Percentiles rank a stretch among this genome's conserved stretches.
phyloP scores from a whole-genome alignment of 37 sponge, comb jelly and placozoan species.

The Halisarca cf. caerulea region DNA sequence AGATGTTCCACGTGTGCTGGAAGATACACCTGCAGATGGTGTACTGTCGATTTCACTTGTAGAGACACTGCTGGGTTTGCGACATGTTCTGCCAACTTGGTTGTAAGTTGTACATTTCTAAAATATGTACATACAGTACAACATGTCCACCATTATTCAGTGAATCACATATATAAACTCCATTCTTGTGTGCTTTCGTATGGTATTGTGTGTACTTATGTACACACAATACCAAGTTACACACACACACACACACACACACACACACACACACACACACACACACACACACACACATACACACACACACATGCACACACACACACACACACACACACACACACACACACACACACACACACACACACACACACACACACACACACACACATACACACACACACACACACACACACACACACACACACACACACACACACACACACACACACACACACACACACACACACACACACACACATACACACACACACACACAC shows the following conservation, averaged over 20 bases:
- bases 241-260: too few relatives aligned
- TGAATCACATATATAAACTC: too few relatives aligned
- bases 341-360: constrained; percentile 28
- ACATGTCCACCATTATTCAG: too few relatives aligned
- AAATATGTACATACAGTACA: too few relatives aligned
- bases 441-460: constrained; percentile 15
- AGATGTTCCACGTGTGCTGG: constrained; percentile 20
- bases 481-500: constrained; percentile 1
- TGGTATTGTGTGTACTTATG: too few relatives aligned
- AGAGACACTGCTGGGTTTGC: not conserved
- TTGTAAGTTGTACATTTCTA: too few relatives aligned
- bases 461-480: constrained; percentile 6
- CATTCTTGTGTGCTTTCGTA: too few relatives aligned
- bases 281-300: not conserved
- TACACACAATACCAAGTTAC: too few relatives aligned
- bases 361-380: constrained; percentile 25
- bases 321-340: constrained; percentile 27
- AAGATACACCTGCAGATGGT: constrained; percentile 9
- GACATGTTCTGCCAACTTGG: too few relatives aligned
- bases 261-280: too few relatives aligned
- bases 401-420: constrained; percentile 20
- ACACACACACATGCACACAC: constrained; percentile 9
- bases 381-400: constrained; percentile 14
- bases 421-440: constrained; percentile 13
- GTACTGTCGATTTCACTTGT: constrained; percentile 3